These are phyloP conservation scores for Creontiades dilutus DNA, from an alignment of 2,888 invertebrate genomes.

Conservation along the genomic window DNA sequence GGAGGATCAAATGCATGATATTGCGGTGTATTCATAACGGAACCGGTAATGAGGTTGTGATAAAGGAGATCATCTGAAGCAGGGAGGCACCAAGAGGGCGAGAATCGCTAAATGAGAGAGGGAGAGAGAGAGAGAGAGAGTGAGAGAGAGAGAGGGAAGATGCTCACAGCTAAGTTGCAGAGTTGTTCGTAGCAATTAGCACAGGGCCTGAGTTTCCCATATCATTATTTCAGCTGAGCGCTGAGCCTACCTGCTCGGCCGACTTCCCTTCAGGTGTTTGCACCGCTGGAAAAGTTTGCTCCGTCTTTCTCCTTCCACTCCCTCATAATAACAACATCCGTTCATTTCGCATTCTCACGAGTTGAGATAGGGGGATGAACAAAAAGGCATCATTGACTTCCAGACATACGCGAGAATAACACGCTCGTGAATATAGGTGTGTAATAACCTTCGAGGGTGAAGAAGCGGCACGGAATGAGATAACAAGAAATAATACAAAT, in stretches of 20 bases:
- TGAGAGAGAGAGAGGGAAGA: background rate
- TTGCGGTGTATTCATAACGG: background rate
- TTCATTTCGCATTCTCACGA: slow-evolving; percentile 51
- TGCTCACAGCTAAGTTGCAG: slow-evolving; percentile 3
- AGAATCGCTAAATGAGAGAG: background rate
- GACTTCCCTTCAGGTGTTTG: slow-evolving; percentile 14
- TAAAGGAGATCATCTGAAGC: slow-evolving; percentile 28
- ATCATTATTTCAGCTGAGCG: slow-evolving; percentile 40
- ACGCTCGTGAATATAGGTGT: no score
- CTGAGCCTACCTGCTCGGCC: background rate
- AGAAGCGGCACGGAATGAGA: no score
- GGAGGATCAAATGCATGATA: background rate
- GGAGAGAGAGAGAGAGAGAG: no score
- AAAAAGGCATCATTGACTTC: no score
- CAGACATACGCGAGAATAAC: no score
- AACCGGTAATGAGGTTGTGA: slow-evolving; percentile 8
- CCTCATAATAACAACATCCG: slow-evolving; percentile 38
- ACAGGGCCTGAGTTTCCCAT: slow-evolving; percentile 49
- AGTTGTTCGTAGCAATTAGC: slow-evolving; percentile 63
- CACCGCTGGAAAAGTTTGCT: slow-evolving; percentile 17
- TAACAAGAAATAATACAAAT: no score
- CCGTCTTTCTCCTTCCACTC: background rate
- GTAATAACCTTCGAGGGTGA: no score
- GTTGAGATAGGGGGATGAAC: background rate
- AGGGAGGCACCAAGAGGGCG: background rate